A percentile compares a stretch with the other conserved stretches of the same genome.
phyloP scores from a whole-genome alignment of 2,888 invertebrate species.

The Laothoe populi region DNA sequence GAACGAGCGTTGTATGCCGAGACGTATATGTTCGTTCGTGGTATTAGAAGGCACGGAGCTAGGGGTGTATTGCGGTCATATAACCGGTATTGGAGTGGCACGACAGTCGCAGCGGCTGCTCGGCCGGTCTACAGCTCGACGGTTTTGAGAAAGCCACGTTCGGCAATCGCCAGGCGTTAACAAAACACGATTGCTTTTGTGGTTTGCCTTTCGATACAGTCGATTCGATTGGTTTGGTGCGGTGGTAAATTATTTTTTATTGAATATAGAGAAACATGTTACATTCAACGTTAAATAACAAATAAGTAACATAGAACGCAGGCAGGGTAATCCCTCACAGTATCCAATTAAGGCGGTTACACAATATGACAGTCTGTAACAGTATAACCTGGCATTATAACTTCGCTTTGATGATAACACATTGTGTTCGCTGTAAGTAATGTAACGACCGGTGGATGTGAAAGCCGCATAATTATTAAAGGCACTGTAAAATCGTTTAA shows the following conservation, averaged over 20 bases:
- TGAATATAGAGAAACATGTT: constrained; percentile 27
- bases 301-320: not conserved
- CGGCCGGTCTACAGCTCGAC: constrained; percentile 71
- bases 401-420: constrained; percentile 5
- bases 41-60: constrained; percentile 55
- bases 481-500: no score
- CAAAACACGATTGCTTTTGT: constrained; percentile 75
- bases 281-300: constrained; percentile 5
- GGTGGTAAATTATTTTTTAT: constrained; percentile 58
- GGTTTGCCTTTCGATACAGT: constrained; percentile 62
- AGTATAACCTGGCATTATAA: not conserved
- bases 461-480: not conserved
- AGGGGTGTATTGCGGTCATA: constrained; percentile 82
- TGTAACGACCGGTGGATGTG: not conserved
- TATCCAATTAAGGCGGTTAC: constrained; percentile 20
- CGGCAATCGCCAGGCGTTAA: constrained; percentile 73
- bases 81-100: constrained; percentile 82
- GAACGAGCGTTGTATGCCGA: constrained; percentile 60
- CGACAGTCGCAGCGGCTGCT: constrained; percentile 72
- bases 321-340: constrained; percentile 6
- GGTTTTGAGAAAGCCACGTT: constrained; percentile 82
- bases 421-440: not conserved
- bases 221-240: constrained; percentile 42
- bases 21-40: constrained; percentile 45
- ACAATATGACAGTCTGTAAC: constrained; percentile 2